Conservation (phyloP, 1,140 invertebrate genomes). For the Solenopsis invicta region DNA sequence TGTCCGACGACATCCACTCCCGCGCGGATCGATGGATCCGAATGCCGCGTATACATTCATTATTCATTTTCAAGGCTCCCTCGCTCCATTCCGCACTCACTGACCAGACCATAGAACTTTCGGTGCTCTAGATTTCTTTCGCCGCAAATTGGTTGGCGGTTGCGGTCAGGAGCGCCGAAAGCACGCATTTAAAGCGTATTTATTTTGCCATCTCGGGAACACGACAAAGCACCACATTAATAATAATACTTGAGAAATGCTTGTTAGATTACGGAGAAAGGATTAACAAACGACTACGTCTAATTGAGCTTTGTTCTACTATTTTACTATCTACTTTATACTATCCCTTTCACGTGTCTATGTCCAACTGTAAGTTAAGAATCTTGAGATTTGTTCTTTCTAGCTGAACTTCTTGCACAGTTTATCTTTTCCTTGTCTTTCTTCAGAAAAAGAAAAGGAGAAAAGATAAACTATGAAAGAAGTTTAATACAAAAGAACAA, state of each 20-base stretch:
- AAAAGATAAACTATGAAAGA: no score
- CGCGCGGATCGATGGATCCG: conserved; percentile 19
- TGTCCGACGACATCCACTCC: conserved; percentile 23
- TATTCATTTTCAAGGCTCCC: conserved; percentile 64
- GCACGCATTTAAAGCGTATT: background rate
- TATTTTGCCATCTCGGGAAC: background rate
- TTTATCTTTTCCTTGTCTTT: no score
- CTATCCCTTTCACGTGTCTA: background rate
- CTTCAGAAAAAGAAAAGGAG: no score
- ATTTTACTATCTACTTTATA: no score
- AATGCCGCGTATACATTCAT: conserved; percentile 63
- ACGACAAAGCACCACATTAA: background rate
- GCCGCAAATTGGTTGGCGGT: background rate
- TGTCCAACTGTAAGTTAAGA: background rate
- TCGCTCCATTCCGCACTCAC: conserved; percentile 2
- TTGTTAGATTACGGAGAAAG: background rate
- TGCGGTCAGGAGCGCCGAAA: conserved; percentile 1
- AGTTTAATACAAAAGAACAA: no score
- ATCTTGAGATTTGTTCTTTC: background rate
- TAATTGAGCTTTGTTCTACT: background rate
- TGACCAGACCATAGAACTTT: conserved; percentile 28
- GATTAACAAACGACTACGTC: background rate
- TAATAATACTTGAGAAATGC: background rate
- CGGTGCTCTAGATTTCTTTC: conserved; percentile 41
- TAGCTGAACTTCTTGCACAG: no score